Base-by-base conservation (phyloP, 2,888 invertebrate genomes). In the Drosophila formosana region DNA sequence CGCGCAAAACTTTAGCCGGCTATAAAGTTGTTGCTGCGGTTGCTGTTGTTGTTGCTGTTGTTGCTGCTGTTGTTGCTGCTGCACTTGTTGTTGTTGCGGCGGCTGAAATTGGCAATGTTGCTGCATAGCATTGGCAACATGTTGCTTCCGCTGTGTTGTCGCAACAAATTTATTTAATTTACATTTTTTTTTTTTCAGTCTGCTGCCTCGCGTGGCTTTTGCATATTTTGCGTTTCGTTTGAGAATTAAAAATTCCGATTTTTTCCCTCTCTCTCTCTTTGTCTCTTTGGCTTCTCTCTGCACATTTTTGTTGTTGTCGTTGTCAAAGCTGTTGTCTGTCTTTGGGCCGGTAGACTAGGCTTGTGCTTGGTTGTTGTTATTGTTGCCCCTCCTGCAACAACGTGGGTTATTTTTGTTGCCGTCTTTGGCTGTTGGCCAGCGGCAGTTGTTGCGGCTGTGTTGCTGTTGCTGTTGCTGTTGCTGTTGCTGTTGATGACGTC, bases 401-500 rank as follows among this genome's bases (percentile, higher is more conserved):
- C 32, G 56, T 66, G 57, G 56, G 46, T 49, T 53, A 26, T 57
- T 57, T 34, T 63, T 77, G 57, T 34, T 32, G 13, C 30, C 50
- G 43, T 39, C 46, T 50, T 58, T 56, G 66, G 45, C 41, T 66
- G 45, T 49, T 61, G 67, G 57, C 63, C 52, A 72, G 69, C 66
- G 66, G 57, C 78, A 50, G 51, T 63, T 69, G 75, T 51, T 57
- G 62, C 23, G 41, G 67, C 9, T 61, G 57, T 50, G 56, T 25
- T 49, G 70, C 4, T 58, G 52, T 13, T 46, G 56, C 37, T 55
- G 68, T 18, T 53, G 71, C n/a, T n/a, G n/a, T n/a, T n/a, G n/a
- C n/a, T 68, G 76, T 30, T 77, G 80, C 65, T 69, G 64, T 67
- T 70, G 83, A 88, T 89, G 85, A 84, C 89, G 88, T 88, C 86